Evolutionary conservation across 2,888 invertebrate genomes (phyloP).

Genomic region (Cyclophora punctaria): DNA sequence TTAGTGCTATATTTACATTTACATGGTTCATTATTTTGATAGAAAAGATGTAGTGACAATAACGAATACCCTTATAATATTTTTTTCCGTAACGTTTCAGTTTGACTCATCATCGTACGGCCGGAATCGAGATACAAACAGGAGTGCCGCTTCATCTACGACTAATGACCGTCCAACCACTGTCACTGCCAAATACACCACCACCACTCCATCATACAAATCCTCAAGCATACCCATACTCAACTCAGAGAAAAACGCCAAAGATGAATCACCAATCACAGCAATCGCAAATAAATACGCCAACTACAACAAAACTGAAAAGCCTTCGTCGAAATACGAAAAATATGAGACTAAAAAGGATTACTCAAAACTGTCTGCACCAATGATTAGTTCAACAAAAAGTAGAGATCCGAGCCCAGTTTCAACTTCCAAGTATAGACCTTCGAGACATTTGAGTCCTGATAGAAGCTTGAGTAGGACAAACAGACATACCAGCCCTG

Average conservation of each 20-base stretch:
- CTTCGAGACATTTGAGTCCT: slow-evolving; percentile 68
- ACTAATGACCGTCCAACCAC: slow-evolving; percentile 53
- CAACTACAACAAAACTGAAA: slow-evolving; percentile 45
- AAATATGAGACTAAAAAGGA: slow-evolving; percentile 40
- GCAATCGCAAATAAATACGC: slow-evolving; percentile 61
- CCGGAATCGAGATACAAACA: slow-evolving; percentile 47
- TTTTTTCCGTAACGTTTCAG: slow-evolving; percentile 38
- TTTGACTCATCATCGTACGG: slow-evolving; percentile 60
- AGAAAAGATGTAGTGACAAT: not conserved
- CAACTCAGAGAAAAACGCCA: slow-evolving; percentile 36
- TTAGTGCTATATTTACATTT: slow-evolving; percentile 3
- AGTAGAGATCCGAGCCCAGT: slow-evolving; percentile 76
- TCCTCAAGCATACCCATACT: slow-evolving; percentile 67
- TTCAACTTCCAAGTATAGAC: slow-evolving; percentile 54
- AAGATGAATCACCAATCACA: slow-evolving; percentile 61
- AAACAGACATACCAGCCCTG: slow-evolving; percentile 74
- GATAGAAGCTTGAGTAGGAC: slow-evolving; percentile 55
- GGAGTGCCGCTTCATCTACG: slow-evolving; percentile 31
- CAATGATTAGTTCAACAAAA: slow-evolving; percentile 43
- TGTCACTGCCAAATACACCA: slow-evolving; percentile 63
- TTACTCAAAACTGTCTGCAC: slow-evolving; percentile 63
- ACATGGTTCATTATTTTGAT: not conserved
- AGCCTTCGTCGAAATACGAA: slow-evolving; percentile 45
- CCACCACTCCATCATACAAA: slow-evolving; percentile 56
- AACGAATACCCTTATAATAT: not conserved